Conservation (phyloP, 2,797 vertebrate species). For the Sebastes minor region DNA sequence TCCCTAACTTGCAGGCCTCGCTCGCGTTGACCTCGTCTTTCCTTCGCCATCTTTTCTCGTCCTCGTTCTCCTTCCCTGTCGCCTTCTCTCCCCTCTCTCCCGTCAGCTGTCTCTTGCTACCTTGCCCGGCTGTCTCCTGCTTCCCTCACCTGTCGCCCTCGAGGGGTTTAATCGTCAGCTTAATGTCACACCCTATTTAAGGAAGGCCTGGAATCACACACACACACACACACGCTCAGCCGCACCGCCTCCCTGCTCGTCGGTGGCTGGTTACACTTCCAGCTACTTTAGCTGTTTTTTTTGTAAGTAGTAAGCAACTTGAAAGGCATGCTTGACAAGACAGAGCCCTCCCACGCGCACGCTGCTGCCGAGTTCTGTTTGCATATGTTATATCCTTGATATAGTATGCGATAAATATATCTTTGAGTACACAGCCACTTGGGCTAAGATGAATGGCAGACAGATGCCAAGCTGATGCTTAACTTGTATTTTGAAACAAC, state of each 20-base stretch:
- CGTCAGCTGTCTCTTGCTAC: slow-evolving; percentile 50
- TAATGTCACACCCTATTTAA: slow-evolving; percentile 63
- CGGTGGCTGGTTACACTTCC: background rate
- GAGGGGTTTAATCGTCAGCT: slow-evolving; percentile 67
- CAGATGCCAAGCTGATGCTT: background rate
- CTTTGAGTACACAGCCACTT: background rate
- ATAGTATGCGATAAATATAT: slow-evolving; percentile 24
- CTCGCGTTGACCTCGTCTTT: slow-evolving; percentile 16
- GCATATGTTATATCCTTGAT: slow-evolving; percentile 11
- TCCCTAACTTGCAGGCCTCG: background rate
- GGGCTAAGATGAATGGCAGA: slow-evolving; percentile 7
- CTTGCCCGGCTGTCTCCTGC: slow-evolving; percentile 30
- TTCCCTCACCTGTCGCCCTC: slow-evolving; percentile 58
- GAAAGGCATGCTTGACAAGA: slow-evolving; percentile 14
- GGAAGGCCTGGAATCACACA: slow-evolving; percentile 25
- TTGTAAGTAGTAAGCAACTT: slow-evolving; percentile 9
- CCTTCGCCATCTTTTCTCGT: background rate
- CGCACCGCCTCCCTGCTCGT: background rate
- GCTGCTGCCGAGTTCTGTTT: slow-evolving; percentile 8
- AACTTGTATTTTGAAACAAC: background rate
- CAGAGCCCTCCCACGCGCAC: background rate
- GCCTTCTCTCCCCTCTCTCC: slow-evolving; percentile 12
- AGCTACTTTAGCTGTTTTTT: background rate
- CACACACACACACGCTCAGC: background rate
- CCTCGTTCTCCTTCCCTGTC: slow-evolving; percentile 27